These are phyloP conservation scores for Leptinotarsa rubiginosa DNA, from an alignment of 2,888 invertebrate species.

Conservation along the genomic window DNA sequence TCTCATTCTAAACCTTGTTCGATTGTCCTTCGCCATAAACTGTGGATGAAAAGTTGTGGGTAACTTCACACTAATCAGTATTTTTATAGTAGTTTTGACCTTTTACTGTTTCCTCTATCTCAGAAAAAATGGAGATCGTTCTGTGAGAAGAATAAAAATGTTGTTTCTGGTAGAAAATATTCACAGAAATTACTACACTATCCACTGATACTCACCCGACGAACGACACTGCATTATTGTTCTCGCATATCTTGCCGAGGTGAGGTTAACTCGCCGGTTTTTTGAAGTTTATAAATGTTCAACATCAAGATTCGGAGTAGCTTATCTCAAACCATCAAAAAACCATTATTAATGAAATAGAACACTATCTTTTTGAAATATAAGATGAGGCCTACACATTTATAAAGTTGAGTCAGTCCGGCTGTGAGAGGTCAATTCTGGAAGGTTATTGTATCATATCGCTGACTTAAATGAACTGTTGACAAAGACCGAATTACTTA, in stretches of 20 bases:
- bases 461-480: not conserved
- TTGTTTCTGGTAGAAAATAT: too few species aligned
- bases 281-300: slow-evolving; percentile 30
- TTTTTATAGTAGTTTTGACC: too few species aligned
- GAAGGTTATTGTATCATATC: slow-evolving; percentile 3
- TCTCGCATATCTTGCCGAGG: slow-evolving; percentile 18
- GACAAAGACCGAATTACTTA: not conserved
- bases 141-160: too few species aligned
- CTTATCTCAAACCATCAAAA: slow-evolving; percentile 27
- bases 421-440: slow-evolving; percentile 13
- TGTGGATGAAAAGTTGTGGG: too few species aligned
- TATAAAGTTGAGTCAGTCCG: slow-evolving; percentile 17
- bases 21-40: too few species aligned
- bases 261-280: slow-evolving; percentile 23
- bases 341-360: slow-evolving; percentile 28
- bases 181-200: too few species aligned
- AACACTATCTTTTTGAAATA: slow-evolving; percentile 24
- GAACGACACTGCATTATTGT: slow-evolving; percentile 20
- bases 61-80: too few species aligned
- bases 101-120: too few species aligned
- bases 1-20: too few species aligned
- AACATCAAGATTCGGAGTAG: slow-evolving; percentile 27
- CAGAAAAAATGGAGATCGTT: too few species aligned
- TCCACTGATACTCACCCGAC: not conserved
- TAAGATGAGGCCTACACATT: slow-evolving; percentile 16